A percentile compares a stretch with the other conserved stretches of the same genome.
phyloP scores from a whole-genome alignment of 2,113 vertebrate species.

The Oreochromis aureus region DNA sequence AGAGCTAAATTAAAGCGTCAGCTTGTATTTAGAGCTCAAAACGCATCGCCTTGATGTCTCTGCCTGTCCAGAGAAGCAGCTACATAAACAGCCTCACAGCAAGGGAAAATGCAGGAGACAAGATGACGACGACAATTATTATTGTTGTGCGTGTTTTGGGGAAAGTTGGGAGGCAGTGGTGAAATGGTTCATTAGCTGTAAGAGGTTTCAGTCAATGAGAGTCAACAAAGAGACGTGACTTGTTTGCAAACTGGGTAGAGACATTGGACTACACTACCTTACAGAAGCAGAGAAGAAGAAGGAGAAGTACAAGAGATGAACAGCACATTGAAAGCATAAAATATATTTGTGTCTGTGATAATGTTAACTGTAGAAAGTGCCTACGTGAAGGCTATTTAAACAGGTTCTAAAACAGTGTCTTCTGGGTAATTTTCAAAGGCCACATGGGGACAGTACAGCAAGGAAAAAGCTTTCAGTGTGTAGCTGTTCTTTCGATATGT shows the following conservation, averaged over 20 bases:
- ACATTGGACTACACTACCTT: neutral
- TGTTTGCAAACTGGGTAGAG: slow-evolving; percentile 2
- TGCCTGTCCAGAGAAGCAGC: neutral
- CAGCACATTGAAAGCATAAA: neutral
- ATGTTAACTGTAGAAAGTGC: neutral
- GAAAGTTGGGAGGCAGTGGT: neutral
- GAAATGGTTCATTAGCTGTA: slow-evolving; percentile 21
- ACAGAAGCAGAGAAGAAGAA: neutral
- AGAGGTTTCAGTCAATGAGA: slow-evolving; percentile 8
- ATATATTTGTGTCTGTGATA: neutral
- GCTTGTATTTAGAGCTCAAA: neutral
- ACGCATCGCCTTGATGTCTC: neutral
- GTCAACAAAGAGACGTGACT: slow-evolving; percentile 22
- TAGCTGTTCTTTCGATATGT: neutral
- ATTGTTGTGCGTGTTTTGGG: slow-evolving; percentile 9
- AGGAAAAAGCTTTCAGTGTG: neutral
- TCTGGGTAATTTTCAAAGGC: neutral
- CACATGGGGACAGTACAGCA: neutral
- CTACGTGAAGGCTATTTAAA: neutral
- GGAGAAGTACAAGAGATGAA: neutral
- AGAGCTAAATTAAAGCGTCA: neutral
- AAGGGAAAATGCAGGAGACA: neutral
- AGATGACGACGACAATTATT: neutral
- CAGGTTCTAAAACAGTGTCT: neutral
- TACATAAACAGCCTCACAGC: neutral